Evolutionary conservation across 1,140 invertebrate genomes (phyloP).

Genomic region (Trissolcus basalis): DNA sequence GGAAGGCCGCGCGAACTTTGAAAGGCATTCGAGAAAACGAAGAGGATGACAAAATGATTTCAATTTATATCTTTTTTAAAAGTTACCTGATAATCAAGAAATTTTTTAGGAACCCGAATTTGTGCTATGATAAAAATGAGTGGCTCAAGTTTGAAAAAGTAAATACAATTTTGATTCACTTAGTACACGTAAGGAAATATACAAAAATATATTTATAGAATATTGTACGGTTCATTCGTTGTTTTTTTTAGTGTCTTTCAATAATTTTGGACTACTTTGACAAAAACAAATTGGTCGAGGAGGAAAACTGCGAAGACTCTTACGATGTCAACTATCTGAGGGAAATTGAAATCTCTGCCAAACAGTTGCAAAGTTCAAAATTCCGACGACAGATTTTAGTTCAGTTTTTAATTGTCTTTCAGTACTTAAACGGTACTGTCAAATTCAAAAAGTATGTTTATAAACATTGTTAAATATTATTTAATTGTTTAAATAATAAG

Average conservation of each 20-base stretch:
- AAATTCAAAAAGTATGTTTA: neutral
- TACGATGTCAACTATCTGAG: neutral
- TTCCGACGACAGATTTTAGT: neutral
- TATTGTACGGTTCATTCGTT: too few relatives aligned
- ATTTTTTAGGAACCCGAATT: neutral
- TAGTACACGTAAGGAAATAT: too few relatives aligned
- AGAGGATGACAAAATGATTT: neutral
- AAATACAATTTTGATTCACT: neutral
- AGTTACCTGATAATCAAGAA: neutral
- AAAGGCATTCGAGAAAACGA: neutral
- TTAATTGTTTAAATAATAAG: too few relatives aligned
- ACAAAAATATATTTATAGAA: too few relatives aligned
- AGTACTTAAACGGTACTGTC: neutral
- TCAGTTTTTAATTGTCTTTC: neutral
- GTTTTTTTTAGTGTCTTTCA: too few relatives aligned
- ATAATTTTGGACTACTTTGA: too few relatives aligned
- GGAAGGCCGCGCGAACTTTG: neutral
- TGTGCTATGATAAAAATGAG: neutral
- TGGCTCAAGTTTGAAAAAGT: neutral
- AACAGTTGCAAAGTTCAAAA: neutral
- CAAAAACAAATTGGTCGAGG: too few relatives aligned
- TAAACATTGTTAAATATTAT: too few relatives aligned
- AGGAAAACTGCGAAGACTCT: too few relatives aligned
- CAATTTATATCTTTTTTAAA: neutral
- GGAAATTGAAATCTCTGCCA: neutral